Evolutionary conservation across 2,797 vertebrate species (phyloP).

Genomic region (Margarornis squamiger): DNA sequence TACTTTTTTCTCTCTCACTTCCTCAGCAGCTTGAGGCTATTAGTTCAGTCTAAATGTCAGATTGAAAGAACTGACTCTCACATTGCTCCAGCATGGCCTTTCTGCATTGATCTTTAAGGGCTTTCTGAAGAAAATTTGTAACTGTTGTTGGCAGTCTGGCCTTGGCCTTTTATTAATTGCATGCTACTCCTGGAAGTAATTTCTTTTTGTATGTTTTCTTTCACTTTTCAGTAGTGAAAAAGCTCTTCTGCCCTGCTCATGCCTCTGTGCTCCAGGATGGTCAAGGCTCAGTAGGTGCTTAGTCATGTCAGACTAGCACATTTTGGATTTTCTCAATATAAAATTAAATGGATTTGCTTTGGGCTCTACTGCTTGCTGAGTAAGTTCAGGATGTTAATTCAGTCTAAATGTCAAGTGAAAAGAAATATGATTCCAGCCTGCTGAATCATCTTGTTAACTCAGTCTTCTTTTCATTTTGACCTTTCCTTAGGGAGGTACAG

Average conservation of each 20-base stretch:
- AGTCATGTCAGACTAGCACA: not conserved
- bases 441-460: slow-evolving; percentile 46
- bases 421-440: slow-evolving; percentile 7
- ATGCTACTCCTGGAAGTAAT: not conserved
- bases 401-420: slow-evolving; percentile 45
- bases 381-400: slow-evolving; percentile 6
- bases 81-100: not conserved
- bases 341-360: slow-evolving; percentile 33
- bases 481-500: slow-evolving; percentile 30
- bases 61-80: slow-evolving; percentile 18
- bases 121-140: not conserved
- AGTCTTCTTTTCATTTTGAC: slow-evolving; percentile 33
- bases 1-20: not conserved
- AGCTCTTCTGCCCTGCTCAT: not conserved
- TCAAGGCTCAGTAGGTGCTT: slow-evolving; percentile 17
- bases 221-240: not conserved
- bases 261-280: not conserved
- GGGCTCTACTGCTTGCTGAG: not conserved
- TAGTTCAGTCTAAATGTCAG: slow-evolving; percentile 22
- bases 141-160: not conserved
- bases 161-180: slow-evolving; percentile 27
- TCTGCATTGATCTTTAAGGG: not conserved
- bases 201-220: not conserved
- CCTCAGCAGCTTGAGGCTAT: not conserved
- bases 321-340: slow-evolving; percentile 21